A percentile compares a stretch with the other conserved stretches of the same genome.
Conservation (phyloP, 2,888 invertebrate genomes). For the Lasioglossum malachurum region DNA sequence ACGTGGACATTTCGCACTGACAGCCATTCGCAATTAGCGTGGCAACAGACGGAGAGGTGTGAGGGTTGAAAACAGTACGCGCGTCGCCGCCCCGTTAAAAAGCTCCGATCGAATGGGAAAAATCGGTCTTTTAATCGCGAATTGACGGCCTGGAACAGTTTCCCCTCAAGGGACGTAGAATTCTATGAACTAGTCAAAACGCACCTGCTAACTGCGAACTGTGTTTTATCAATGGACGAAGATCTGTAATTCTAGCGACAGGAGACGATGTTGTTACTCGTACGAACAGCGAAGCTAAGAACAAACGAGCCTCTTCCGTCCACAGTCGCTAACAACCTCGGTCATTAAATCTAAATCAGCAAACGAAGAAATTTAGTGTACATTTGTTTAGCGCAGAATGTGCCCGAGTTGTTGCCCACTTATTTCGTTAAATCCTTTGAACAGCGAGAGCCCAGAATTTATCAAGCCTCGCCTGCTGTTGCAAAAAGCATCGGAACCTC, state of each 20-base stretch:
- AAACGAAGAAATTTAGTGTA: background rate
- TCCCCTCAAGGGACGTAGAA: too few species aligned
- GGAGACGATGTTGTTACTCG: background rate
- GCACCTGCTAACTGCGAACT: background rate
- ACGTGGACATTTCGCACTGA: constrained; percentile 43
- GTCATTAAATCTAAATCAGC: background rate
- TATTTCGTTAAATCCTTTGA: background rate
- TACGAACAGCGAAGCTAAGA: background rate
- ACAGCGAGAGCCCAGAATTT: background rate
- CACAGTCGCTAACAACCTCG: background rate
- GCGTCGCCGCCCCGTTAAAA: background rate
- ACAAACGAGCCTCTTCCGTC: background rate
- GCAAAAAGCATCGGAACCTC: background rate
- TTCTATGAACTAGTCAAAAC: background rate
- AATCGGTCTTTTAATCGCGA: background rate
- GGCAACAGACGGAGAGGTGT: constrained; percentile 43
- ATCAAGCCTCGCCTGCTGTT: background rate
- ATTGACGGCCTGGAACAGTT: background rate
- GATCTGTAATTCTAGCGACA: background rate
- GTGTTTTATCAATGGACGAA: background rate
- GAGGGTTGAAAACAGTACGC: constrained; percentile 12
- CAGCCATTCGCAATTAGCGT: constrained; percentile 61
- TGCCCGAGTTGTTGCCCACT: background rate
- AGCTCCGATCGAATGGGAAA: background rate
- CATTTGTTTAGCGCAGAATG: background rate